These are phyloP conservation scores for Cinara cedri DNA, from an alignment of 2,888 invertebrate species.

Conservation along the genomic window DNA sequence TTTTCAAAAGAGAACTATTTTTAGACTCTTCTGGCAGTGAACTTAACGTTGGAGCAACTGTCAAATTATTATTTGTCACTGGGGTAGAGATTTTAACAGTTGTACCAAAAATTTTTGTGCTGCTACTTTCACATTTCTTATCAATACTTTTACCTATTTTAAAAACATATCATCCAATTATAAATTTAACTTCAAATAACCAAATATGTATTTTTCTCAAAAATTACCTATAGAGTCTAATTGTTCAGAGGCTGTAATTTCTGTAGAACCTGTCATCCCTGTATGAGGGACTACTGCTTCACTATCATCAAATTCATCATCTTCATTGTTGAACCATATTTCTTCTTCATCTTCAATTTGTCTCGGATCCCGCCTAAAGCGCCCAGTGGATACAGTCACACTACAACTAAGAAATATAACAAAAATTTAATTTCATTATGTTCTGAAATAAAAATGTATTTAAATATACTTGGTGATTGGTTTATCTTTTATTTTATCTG, in stretches of 20 bases:
- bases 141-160: conserved; percentile 71
- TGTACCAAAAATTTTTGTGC: conserved; percentile 61
- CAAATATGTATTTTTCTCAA: background rate
- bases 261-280: conserved; percentile 43
- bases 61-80: conserved; percentile 62
- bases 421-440: background rate
- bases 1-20: conserved; percentile 66
- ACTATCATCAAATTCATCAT: conserved; percentile 85
- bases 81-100: conserved; percentile 59
- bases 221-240: conserved; percentile 68
- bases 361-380: conserved; percentile 89
- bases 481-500: conserved; percentile 82
- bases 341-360: conserved; percentile 97
- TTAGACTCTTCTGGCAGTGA: conserved; percentile 64
- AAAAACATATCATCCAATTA: background rate
- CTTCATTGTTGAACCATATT: conserved; percentile 98
- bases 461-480: conserved; percentile 69
- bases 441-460: background rate
- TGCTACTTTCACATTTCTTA: conserved; percentile 68
- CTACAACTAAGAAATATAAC: conserved; percentile 64
- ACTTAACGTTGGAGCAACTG: conserved; percentile 60
- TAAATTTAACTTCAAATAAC: background rate
- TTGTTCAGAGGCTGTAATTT: conserved; percentile 62
- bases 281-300: conserved; percentile 65
- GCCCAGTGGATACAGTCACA: conserved; percentile 73